Percentiles rank a stretch among this genome's conserved stretches.
phyloP scores from a whole-genome alignment of 37 sponge, comb jelly and placozoan genomes.

The Bolinopsis microptera region DNA sequence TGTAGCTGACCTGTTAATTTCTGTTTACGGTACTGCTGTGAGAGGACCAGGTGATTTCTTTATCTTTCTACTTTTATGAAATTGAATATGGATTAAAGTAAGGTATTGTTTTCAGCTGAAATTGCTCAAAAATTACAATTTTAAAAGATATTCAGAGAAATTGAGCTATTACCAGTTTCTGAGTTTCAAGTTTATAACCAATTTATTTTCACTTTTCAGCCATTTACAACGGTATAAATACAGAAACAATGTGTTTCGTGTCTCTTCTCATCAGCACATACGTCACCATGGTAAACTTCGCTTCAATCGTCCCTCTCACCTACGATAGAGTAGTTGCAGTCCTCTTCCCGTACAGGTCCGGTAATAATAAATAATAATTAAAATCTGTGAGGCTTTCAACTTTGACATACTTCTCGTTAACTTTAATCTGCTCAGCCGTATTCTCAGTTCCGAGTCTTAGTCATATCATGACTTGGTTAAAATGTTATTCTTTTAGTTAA shows the following conservation, averaged over 20 bases:
- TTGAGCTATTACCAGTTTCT: too few species aligned
- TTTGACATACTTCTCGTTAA: too few species aligned
- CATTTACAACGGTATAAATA: not conserved
- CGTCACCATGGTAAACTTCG: constrained; percentile 2
- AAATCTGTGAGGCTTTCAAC: too few species aligned
- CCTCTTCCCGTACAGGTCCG: not conserved
- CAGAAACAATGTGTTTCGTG: not conserved
- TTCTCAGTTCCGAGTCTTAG: too few species aligned
- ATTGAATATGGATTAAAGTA: not conserved
- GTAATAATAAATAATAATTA: too few species aligned
- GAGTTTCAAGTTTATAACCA: too few species aligned
- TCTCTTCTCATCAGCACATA: not conserved
- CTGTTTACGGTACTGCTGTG: not conserved
- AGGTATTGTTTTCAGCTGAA: not conserved
- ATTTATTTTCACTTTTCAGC: too few species aligned
- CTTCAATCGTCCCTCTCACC: constrained; percentile 5
- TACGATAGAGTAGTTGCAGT: constrained; percentile 14
- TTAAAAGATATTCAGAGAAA: too few species aligned
- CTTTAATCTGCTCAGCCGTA: too few species aligned
- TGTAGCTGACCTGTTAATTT: not conserved
- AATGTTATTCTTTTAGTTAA: too few species aligned
- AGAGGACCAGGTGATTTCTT: constrained; percentile 20
- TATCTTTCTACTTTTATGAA: not conserved
- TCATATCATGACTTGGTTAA: too few species aligned
- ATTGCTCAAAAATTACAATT: not conserved